Evolutionary conservation across 1,140 invertebrate genomes (phyloP).

Genomic region (Eupeodes corollae): DNA sequence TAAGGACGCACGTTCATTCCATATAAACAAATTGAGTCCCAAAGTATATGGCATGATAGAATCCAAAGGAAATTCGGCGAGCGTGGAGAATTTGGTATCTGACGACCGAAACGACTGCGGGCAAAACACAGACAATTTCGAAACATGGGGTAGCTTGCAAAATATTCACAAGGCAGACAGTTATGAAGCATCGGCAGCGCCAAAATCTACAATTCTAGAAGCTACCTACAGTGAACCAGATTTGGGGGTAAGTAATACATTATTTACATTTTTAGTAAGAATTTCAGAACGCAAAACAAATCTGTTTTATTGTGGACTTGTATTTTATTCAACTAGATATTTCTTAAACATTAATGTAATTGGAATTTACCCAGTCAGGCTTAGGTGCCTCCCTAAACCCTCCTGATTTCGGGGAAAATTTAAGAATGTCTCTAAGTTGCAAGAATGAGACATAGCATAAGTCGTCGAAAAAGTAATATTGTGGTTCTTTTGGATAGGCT

Average conservation of each 20-base stretch:
- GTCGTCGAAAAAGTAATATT: no score
- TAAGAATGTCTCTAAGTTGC: no score
- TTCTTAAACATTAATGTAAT: no score
- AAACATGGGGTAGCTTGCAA: conserved; percentile 47
- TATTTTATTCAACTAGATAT: no score
- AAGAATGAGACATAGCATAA: no score
- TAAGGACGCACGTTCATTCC: conserved; percentile 19
- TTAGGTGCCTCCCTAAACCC: no score
- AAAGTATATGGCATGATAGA: conserved; percentile 42
- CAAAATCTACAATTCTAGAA: conserved; percentile 17
- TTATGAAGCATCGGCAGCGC: conserved; percentile 2
- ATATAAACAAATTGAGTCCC: conserved; percentile 43
- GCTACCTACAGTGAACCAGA: conserved; percentile 38
- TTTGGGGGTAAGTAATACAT: conserved; percentile 24
- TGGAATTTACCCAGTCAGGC: no score
- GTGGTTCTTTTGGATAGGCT: no score
- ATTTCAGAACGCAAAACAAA: no score
- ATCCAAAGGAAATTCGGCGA: neutral
- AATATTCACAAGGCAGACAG: conserved; percentile 34
- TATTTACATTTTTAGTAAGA: no score
- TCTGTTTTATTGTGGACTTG: no score
- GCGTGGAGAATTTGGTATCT: neutral
- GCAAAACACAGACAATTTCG: conserved; percentile 12
- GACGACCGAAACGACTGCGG: conserved; percentile 20
- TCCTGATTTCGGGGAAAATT: no score